phyloP scores from a whole-genome alignment of 2,888 invertebrate genomes.

The Dilophus febrilis region DNA sequence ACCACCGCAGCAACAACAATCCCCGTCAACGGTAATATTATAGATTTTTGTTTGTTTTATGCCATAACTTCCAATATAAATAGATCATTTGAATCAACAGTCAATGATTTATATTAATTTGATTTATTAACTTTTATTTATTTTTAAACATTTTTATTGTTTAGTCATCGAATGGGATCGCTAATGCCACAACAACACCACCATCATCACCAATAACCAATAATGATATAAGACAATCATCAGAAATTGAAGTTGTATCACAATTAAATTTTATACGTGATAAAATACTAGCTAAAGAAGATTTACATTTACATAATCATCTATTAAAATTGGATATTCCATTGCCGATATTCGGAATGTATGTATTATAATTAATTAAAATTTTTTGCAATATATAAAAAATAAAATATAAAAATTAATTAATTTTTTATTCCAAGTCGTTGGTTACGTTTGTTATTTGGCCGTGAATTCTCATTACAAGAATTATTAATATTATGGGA shows the following conservation, averaged over 20 bases:
- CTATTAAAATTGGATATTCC: constrained; percentile 55
- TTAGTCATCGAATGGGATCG: no score
- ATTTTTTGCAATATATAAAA: neutral
- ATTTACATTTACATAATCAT: constrained; percentile 44
- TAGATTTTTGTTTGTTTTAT: no score
- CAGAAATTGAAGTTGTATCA: constrained; percentile 39
- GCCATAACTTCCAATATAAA: no score
- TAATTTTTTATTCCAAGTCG: constrained; percentile 35
- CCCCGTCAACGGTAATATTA: neutral
- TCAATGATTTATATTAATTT: no score
- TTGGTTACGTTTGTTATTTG: constrained; percentile 69
- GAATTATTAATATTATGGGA: constrained; percentile 70
- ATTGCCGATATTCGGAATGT: constrained; percentile 78
- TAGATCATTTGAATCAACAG: no score
- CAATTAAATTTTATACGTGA: constrained; percentile 43
- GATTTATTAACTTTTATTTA: no score
- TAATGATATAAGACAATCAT: constrained; percentile 11
- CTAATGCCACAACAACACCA: constrained; percentile 6
- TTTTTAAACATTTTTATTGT: neutral
- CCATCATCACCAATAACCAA: no score
- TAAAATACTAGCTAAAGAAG: constrained; percentile 44
- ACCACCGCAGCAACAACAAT: constrained; percentile 15
- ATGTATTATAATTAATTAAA: no score
- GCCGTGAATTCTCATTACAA: constrained; percentile 62
- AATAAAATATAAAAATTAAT: constrained; percentile 2